Evolutionary conservation across 2,113 vertebrate genomes (phyloP), one percentile per base, ranked within the genome.

Genomic region (Plecotus auritus): DNA sequence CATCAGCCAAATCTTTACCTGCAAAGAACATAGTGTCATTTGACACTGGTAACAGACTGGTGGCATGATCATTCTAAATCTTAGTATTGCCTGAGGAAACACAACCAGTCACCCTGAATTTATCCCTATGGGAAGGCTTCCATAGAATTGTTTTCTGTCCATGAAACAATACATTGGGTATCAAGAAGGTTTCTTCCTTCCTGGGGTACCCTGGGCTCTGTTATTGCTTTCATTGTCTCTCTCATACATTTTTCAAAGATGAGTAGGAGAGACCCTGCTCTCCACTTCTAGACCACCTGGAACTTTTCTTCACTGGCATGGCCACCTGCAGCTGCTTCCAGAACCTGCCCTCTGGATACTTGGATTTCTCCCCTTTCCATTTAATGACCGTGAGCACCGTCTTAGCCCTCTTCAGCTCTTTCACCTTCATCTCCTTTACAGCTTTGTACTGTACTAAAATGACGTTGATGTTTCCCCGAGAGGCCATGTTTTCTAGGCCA

Each of bases 361-460:
- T 98, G 49, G 99, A 99, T 97, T 99, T 98, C 69, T 99, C 99
- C 35, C 99, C 99, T 97, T 99, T 98, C 99, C 99, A 99, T n/a
- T 98, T 99, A 95, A 99, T 98, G 96, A 99, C 98, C 2, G 98
- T 98, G 97, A 99, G 98, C 4, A 98, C 99, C 1, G 99, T 95
- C 72, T 99, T 98, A 92, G 99, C 99, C 87, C 98, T 97, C 95
- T 98, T 99, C 97, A 99, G 99, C 97, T 99, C 99, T 93, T 99
- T 98, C 90, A 99, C 99, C 98, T 99, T 99, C 96, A 97, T 98
- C 95, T 98, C 97, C 97, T 96, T 98, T 95, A 99, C 97, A 7
- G 99, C 98, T 97, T 98, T 98, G 98, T 99, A 99, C 98, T 99
- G 99, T 67, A 99, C 98, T 98, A 99, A 99, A 98, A 99, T 99